phyloP scores from a whole-genome alignment of 1,140 invertebrate genomes.

The Formica selysi region DNA sequence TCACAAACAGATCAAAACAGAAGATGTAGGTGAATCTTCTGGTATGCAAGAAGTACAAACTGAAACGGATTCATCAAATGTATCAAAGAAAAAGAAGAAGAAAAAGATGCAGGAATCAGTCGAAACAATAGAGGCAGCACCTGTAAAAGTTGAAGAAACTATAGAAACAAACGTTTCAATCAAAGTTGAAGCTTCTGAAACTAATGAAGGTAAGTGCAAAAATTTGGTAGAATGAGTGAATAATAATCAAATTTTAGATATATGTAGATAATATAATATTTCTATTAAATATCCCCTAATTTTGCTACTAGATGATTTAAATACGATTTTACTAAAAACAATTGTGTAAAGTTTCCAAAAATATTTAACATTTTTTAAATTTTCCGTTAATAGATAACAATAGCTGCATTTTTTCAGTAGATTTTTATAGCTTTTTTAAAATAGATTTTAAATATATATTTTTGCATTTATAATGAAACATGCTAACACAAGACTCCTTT shows the following conservation, averaged over 20 bases:
- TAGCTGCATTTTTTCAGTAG: not conserved
- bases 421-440: no score
- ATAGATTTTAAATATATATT: not conserved
- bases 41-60: not conserved
- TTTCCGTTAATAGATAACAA: no score
- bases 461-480: not conserved
- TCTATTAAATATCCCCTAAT: not conserved
- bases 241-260: not conserved
- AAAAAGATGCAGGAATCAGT: conserved; percentile 22
- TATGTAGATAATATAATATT: not conserved
- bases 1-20: conserved; percentile 61
- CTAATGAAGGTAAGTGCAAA: not conserved
- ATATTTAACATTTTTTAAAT: no score
- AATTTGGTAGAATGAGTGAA: not conserved
- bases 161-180: conserved; percentile 30
- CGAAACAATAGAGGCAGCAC: conserved; percentile 2
- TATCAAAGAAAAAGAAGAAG: conserved; percentile 64
- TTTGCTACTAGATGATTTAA: conserved; percentile 17
- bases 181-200: conserved; percentile 7
- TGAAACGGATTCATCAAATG: conserved; percentile 35
- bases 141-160: conserved; percentile 21
- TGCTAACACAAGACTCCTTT: not conserved
- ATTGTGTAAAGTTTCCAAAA: not conserved
- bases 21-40: conserved; percentile 63
- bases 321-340: not conserved